phyloP scores from a whole-genome alignment of 2,797 vertebrate species.

The Varecia variegata region DNA sequence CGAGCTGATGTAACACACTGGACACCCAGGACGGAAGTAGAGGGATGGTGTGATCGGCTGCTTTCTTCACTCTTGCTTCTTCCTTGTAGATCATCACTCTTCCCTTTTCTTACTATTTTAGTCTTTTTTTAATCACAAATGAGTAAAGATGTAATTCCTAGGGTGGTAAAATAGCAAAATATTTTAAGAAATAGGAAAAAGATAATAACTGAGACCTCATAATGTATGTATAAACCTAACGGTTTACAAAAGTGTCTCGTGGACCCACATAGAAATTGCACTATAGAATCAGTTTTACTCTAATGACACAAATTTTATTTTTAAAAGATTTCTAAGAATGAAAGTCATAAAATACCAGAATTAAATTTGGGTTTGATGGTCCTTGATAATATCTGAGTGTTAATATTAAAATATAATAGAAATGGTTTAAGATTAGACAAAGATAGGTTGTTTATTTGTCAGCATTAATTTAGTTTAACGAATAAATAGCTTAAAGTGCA shows the following conservation, averaged over 20 bases:
- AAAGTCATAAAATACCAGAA: neutral
- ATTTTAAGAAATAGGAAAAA: neutral
- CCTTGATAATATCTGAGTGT: neutral
- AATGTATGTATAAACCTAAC: too few species aligned
- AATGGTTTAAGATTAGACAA: neutral
- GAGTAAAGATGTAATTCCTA: accelerated
- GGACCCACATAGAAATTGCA: neutral
- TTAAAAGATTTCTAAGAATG: neutral
- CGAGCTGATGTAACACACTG: accelerated
- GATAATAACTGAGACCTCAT: accelerated
- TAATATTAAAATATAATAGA: neutral
- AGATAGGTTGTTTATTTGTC: neutral
- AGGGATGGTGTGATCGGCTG: accelerated
- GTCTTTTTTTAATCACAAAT: neutral
- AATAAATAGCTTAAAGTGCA: too few species aligned
- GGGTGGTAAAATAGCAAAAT: too few species aligned
- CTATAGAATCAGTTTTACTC: neutral
- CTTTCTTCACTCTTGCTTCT: accelerated
- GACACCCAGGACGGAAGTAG: accelerated
- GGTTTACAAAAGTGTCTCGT: too few species aligned
- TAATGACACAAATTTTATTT: neutral
- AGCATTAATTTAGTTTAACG: neutral
- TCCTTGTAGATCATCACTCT: accelerated
- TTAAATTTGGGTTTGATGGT: neutral
- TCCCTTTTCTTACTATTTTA: neutral